phyloP scores from a whole-genome alignment of 2,888 invertebrate species.

The Cryptus armator region DNA sequence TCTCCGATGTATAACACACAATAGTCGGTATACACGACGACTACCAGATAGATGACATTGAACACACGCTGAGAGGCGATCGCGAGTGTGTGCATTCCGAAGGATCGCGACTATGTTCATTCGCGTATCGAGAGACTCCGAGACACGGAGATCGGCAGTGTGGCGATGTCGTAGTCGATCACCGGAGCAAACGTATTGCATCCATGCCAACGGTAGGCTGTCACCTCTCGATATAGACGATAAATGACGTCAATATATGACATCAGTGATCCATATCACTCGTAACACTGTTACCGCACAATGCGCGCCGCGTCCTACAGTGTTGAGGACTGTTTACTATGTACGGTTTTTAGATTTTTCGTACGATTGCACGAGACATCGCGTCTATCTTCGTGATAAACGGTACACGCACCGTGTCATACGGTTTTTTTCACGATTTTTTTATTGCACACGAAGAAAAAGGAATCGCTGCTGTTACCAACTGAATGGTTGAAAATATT shows the following conservation, averaged over 20 bases:
- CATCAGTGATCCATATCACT: constrained; percentile 84
- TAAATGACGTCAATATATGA: constrained; percentile 83
- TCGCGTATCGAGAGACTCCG: constrained; percentile 9
- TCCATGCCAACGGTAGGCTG: constrained; percentile 80
- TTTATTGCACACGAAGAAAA: too few species aligned
- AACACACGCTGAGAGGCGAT: constrained; percentile 58
- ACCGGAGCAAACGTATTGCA: constrained; percentile 75
- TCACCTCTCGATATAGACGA: constrained; percentile 83
- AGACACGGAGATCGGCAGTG: constrained; percentile 30
- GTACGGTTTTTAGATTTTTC: too few species aligned
- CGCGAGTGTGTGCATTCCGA: constrained; percentile 62
- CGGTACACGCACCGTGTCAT: too few species aligned
- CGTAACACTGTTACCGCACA: constrained; percentile 58
- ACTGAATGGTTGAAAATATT: too few species aligned
- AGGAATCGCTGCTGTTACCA: too few species aligned
- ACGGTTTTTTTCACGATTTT: too few species aligned
- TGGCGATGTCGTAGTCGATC: constrained; percentile 75
- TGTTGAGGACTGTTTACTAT: too few species aligned
- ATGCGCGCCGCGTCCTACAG: background rate
- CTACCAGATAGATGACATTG: constrained; percentile 60
- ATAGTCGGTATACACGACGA: constrained; percentile 37
- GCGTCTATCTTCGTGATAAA: too few species aligned
- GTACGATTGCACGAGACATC: too few species aligned
- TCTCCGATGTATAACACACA: constrained; percentile 28
- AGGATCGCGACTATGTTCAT: constrained; percentile 41